Base-by-base conservation (phyloP, 2,888 invertebrate genomes). In the Oscheius onirici region DNA sequence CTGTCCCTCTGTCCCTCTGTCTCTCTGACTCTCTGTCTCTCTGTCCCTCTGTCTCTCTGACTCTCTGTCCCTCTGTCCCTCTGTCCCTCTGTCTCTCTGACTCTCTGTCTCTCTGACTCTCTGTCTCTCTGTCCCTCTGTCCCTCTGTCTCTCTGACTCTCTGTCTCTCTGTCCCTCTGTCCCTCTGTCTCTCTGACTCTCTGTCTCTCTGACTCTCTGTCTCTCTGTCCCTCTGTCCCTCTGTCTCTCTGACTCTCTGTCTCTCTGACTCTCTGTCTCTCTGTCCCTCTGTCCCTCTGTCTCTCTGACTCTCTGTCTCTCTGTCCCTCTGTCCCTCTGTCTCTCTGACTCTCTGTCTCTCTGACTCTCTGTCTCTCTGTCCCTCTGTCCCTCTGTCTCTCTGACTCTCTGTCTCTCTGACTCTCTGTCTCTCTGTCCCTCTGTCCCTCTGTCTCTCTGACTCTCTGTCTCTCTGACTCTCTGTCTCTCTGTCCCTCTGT, bases 401-500 rank as follows among this genome's bases (percentile, higher is more conserved):
- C n/a, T n/a, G n/a, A n/a, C n/a, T n/a, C n/a, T n/a, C n/a, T n/a
- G n/a, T n/a, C n/a, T n/a, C n/a, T n/a, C n/a, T n/a, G n/a, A n/a
- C n/a, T n/a, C n/a, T 8, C 8, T 34, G 34, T 34, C 34, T 34
- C 34, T 34, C 69, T 20, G 74, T 69, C 52, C 28, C 5, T 54
- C 3, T 3, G 17, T 11, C n/a, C 86, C 87, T 88, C 8, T 3
- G 34, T n/a, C n/a, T n/a, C n/a, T n/a, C n/a, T n/a, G n/a, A n/a
- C n/a, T n/a, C n/a, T n/a, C n/a, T n/a, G n/a, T n/a, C n/a, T n/a
- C n/a, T n/a, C n/a, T n/a, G n/a, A n/a, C n/a, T n/a, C n/a, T 8
- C 8, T 34, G 34, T 34, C 34, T 34, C 34, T 34, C 69, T 20
- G 74, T 69, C 52, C 28, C 5, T 54, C 3, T 3, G 17, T 11